Evolutionary conservation across 2,888 invertebrate genomes (phyloP), one percentile per base, ranked within the genome.

Genomic region (Dasysyrphus albostriatus): DNA sequence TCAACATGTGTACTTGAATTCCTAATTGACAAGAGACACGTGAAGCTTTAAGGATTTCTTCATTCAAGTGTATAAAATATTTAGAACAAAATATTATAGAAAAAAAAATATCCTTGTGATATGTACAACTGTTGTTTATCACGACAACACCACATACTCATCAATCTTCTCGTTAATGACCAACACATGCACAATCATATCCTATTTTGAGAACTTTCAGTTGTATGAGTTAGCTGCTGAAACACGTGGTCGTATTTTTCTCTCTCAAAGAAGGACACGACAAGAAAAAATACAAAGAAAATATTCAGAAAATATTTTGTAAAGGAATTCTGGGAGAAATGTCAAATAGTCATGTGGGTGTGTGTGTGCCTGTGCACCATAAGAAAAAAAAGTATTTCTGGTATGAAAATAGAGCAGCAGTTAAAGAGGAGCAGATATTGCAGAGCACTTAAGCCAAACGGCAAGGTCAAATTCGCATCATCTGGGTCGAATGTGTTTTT

Each of bases 401-500:
- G 56, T 24, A 24, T 29, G 12, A 54, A 75, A 54, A 54, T 61
- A 24, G 42, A 51, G 61, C 44, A 77, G 10, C 51, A 44, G 44
- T 44, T n/a, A 75, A 58, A 54, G 61, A 61, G 29, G 70, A 49
- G 67, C 73, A n/a, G 39, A 34, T 54, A 56, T 77, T 85, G 85
- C 81, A 74, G 69, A 81, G 54, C 59, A 56, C 65, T 80, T 16
- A 54, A 85, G 7, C 19, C 72, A 49, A 73, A 61, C 47, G 16
- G 61, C 82, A 82, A 85, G 77, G 81, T 82, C 81, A 74, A 74
- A 69, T 51, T 61, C 32, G 85, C 81, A 81, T 81, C 77, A 72
- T 61, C 72, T 69, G 67, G 58, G 73, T 72, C 67, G 67, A 73
- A 73, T 44, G 59, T 39, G 39, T 56, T 58, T 54, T 74, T 65